These are phyloP conservation scores for Cryptus armator DNA, from an alignment of 2,888 invertebrate genomes.

Conservation along the genomic window DNA sequence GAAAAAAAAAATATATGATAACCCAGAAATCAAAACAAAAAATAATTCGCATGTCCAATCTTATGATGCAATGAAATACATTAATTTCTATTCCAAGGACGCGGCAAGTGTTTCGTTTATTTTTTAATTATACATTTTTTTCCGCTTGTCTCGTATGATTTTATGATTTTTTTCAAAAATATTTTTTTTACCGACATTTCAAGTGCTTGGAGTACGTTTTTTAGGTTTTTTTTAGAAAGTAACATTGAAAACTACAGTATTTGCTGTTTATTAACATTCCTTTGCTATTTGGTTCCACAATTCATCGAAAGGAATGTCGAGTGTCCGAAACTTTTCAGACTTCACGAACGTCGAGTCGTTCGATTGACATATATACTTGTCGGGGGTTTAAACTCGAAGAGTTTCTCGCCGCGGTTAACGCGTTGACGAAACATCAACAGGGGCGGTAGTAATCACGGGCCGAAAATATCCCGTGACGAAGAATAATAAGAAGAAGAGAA, in stretches of 20 bases:
- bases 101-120: too few relatives aligned
- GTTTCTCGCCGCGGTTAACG: conserved; percentile 7
- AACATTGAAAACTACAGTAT: background rate
- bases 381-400: background rate
- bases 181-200: too few relatives aligned
- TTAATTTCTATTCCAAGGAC: too few relatives aligned
- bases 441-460: conserved; percentile 14
- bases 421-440: conserved; percentile 24
- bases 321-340: background rate
- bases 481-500: background rate
- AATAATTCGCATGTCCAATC: too few relatives aligned
- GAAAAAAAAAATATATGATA: too few relatives aligned
- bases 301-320: background rate
- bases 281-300: background rate
- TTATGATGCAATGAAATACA: too few relatives aligned
- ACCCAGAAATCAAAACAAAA: too few relatives aligned
- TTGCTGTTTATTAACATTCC: background rate
- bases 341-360: background rate
- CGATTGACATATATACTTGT: background rate
- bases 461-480: conserved; percentile 1
- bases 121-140: too few relatives aligned
- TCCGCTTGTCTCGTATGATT: too few relatives aligned
- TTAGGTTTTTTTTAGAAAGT: background rate
- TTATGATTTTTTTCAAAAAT: too few relatives aligned
- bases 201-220: background rate